Percentiles rank a stretch among this genome's conserved stretches.
These are phyloP conservation scores for Tetragnatha versicolor DNA, from an alignment of 1,140 invertebrate species.

Conservation along the genomic window DNA sequence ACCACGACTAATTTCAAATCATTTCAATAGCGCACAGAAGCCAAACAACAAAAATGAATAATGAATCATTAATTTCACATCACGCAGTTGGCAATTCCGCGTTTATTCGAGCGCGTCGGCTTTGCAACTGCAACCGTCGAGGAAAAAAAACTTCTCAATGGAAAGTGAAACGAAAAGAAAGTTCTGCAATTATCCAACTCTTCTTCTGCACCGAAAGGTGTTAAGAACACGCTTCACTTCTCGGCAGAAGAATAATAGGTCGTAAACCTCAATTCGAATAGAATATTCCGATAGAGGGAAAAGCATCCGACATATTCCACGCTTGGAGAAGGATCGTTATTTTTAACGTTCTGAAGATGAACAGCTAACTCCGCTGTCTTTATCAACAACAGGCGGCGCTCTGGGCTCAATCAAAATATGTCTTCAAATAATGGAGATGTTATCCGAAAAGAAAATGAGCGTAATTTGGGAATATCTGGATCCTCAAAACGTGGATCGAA, in stretches of 20 bases:
- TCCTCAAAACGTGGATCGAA: too few species aligned
- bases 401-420: too few species aligned
- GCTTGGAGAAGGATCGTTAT: background rate
- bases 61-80: background rate
- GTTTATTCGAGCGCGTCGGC: background rate
- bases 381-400: background rate
- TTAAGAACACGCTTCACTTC: conserved; percentile 25
- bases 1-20: too few species aligned
- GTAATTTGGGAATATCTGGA: too few species aligned
- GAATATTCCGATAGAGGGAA: background rate
- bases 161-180: conserved; percentile 6
- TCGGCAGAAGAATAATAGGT: background rate
- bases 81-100: background rate
- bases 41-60: too few species aligned
- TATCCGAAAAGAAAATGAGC: too few species aligned
- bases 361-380: conserved; percentile 11
- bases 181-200: conserved; percentile 9
- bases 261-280: conserved; percentile 25
- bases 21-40: too few species aligned
- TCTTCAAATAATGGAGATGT: too few species aligned
- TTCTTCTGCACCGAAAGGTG: conserved; percentile 4
- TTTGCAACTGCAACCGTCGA: background rate
- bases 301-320: conserved; percentile 11
- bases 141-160: background rate
- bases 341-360: background rate